Base-by-base conservation (phyloP, 2,888 invertebrate genomes). In the Macropis europaea region DNA sequence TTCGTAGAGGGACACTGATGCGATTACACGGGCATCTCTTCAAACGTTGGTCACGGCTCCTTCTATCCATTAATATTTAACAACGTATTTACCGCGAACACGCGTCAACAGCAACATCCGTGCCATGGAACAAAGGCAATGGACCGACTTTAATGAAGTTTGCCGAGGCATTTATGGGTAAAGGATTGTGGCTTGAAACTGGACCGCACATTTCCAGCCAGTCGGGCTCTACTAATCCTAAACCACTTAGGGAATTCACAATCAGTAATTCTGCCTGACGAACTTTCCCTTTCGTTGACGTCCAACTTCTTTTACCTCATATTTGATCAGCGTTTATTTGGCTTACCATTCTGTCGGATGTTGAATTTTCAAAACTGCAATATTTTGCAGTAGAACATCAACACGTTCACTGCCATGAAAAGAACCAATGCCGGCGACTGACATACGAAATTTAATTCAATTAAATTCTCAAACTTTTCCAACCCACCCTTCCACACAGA, bases 111-210 rank as follows among this genome's bases (percentile, higher is more conserved):
- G 56, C 48, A 43, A 45, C 43, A 19, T 42, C 17, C 34, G 3
- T 11, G 30, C 30, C 24, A 15, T 2, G 17, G 28, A 30, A 60
- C 53, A 74, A 63, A 68, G 48, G 54, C 42, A 26, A 9, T 36
- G 36, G 56, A 6, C 42, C 30, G 73, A 63, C 59, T 72, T 76
- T 72, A 76, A 76, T 63, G 67, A 76, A 76, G 57, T 72, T 76
- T 76, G 43, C 72, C 45, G 13, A 56, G 47, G 67, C 67, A 68
- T 72, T 72, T 57, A 63, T 38, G 56, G 56, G 38, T 32, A 24
- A 47, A 36, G 45, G 13, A 40, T 59, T 53, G 52, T 3, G 61
- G 48, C 32, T 32, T 34, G 47, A 63, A 76, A 60, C 43, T 15
- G 63, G 40, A 53, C 47, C 53, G 42, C 52, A 22, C 59, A 63